Evolutionary conservation across 1,140 invertebrate genomes (phyloP), one percentile per base, ranked within the genome.

Genomic region (Drosophila sp.): DNA sequence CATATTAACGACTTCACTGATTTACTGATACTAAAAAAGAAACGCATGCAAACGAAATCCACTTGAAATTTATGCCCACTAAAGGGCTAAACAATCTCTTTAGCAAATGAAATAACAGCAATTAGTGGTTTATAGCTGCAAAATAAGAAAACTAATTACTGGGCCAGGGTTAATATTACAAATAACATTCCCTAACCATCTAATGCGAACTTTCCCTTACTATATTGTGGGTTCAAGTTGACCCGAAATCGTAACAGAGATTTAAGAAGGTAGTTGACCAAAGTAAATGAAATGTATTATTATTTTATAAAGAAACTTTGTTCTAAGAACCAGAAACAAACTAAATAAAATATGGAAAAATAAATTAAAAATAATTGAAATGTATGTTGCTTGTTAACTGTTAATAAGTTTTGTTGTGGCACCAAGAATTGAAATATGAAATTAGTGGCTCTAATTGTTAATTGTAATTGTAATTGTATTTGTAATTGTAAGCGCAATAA

Each of bases 401-500:
- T 16, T 59, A 11, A 29, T 18, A 48, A 46, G 18, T 50, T 50
- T 51, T 71, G 25, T 16, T 40, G 34, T 61, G 27, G 45, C 58
- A 51, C 40, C 34, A 34, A 67, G 57, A 70, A 62, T 61, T 69
- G 64, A 54, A 54, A 67, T 59, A 36, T 51, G 54, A 25, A 18
- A 67, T 59, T 67, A 66, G 57, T 67, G 9, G 4, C 56, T 50
- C 62, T 58, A 72, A 66, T 62, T 61, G n/a, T n/a, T n/a, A n/a
- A n/a, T n/a, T n/a, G n/a, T n/a, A n/a, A n/a, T n/a, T n/a, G n/a
- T n/a, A n/a, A n/a, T n/a, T n/a, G n/a, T n/a, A n/a, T n/a, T n/a
- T n/a, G 43, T 69, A 62, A 61, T 73, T 62, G 67, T 45, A 56
- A 73, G 50, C 65, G 71, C 57, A 73, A 73, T 73, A 87, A 84